A percentile compares a stretch with the other conserved stretches of the same genome.
Evolutionary conservation across 2,113 vertebrate species (phyloP).

Genomic region (Rhinopomastus cyanomelas): DNA sequence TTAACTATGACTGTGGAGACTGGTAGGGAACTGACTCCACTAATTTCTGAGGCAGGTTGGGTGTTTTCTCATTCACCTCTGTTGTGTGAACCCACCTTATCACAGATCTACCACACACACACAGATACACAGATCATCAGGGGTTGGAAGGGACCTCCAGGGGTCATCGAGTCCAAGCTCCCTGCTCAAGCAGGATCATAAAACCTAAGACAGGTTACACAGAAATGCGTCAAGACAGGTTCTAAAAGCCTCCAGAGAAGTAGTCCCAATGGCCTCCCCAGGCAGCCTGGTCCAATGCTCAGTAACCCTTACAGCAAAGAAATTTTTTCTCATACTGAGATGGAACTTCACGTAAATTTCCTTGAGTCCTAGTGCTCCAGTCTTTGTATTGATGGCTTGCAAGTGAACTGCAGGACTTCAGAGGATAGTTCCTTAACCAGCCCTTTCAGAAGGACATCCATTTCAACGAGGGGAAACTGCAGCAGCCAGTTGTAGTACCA

Average conservation of each 20-base stretch:
- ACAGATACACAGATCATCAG: too few relatives aligned
- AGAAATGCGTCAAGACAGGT: too few relatives aligned
- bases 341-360: too few relatives aligned
- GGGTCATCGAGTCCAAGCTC: too few relatives aligned
- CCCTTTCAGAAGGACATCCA: not conserved
- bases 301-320: too few relatives aligned
- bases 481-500: not conserved
- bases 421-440: not conserved
- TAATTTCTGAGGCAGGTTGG: constrained; percentile 10
- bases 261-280: too few relatives aligned
- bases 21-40: not conserved
- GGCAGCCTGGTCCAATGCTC: too few relatives aligned
- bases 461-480: not conserved
- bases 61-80: not conserved
- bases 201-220: too few relatives aligned
- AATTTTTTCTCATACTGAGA: too few relatives aligned
- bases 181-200: too few relatives aligned
- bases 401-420: not conserved
- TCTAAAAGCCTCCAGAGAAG: too few relatives aligned
- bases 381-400: not conserved
- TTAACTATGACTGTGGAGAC: not conserved
- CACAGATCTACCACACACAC: not conserved
- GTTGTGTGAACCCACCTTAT: not conserved
- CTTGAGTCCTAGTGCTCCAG: not conserved
- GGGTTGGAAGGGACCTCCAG: too few relatives aligned